phyloP scores from a whole-genome alignment of 2,797 vertebrate species.

The Semaprochilodus insignis region DNA sequence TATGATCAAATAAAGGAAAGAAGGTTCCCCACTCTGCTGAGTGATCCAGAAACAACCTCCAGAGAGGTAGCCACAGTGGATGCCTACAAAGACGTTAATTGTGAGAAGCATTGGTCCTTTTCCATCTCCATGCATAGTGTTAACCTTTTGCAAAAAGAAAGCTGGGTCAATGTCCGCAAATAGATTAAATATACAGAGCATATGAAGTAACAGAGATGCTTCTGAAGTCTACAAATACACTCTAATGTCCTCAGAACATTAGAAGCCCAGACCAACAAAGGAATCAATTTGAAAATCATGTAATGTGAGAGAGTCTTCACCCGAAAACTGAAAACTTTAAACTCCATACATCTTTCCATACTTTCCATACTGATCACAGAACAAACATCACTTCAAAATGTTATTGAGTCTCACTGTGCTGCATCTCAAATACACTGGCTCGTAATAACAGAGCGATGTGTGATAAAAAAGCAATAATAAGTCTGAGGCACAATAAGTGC shows the following conservation, averaged over 20 bases:
- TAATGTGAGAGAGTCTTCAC: neutral
- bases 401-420: neutral
- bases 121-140: neutral
- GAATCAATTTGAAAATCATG: neutral
- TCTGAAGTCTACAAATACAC: neutral
- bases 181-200: neutral
- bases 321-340: neutral
- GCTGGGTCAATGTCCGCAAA: too few species aligned
- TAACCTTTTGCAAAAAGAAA: too few species aligned
- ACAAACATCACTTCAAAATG: neutral
- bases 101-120: neutral
- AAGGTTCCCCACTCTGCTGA: neutral
- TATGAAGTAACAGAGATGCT: neutral
- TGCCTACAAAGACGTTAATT: neutral
- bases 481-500: neutral
- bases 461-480: neutral
- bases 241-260: neutral
- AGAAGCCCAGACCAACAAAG: neutral
- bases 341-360: neutral
- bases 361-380: neutral
- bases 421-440: neutral
- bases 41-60: neutral
- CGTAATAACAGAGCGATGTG: slow-evolving; percentile 6
- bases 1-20: too few species aligned
- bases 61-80: neutral